These are phyloP conservation scores for Labeo calbasu DNA, from an alignment of 2,797 vertebrate species.

Conservation along the genomic window DNA sequence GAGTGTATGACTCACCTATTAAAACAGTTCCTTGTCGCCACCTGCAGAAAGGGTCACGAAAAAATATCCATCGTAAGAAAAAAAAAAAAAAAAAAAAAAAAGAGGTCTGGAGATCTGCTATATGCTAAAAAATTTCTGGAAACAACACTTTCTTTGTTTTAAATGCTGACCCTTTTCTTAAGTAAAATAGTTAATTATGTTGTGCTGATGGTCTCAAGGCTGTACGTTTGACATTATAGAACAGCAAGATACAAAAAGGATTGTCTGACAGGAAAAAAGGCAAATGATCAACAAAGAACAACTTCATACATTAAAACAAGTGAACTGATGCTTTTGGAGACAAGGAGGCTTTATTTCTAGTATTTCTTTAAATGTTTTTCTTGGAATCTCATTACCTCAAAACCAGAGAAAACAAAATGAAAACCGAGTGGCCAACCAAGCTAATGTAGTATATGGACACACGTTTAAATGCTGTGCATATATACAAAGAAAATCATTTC, in stretches of 20 bases:
- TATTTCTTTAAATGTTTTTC: neutral
- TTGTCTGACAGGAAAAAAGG: neutral
- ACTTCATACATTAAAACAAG: neutral
- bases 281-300: neutral
- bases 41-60: neutral
- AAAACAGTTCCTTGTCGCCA: neutral
- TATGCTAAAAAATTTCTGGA: neutral
- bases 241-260: neutral
- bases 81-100: neutral
- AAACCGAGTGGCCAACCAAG: slow-evolving; percentile 42
- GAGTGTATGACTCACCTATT: neutral
- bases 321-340: slow-evolving; percentile 33
- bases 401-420: slow-evolving; percentile 39
- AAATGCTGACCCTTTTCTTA: neutral
- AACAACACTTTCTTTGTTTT: neutral
- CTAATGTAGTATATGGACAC: slow-evolving; percentile 41
- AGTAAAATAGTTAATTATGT: neutral
- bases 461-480: slow-evolving; percentile 46
- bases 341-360: slow-evolving; percentile 50
- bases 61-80: no score
- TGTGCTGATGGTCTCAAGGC: neutral
- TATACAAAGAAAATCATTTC: slow-evolving; percentile 13
- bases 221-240: neutral
- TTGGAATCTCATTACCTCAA: slow-evolving; percentile 40
- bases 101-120: neutral